Conservation (phyloP, 2,888 invertebrate genomes). For the Xanthia togata region DNA sequence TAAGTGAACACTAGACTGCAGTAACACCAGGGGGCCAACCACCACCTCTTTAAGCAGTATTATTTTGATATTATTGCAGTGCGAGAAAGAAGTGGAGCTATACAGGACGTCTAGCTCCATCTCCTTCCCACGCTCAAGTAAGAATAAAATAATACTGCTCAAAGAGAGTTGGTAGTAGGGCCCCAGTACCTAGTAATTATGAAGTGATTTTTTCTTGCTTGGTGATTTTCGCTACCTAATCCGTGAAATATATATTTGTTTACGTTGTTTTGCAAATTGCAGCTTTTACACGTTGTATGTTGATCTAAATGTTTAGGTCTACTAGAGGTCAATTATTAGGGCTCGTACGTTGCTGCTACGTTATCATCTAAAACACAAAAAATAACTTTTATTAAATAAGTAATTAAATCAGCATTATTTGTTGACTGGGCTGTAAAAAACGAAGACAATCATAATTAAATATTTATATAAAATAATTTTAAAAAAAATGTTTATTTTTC, state of each 20-base stretch:
- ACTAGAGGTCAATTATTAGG: neutral
- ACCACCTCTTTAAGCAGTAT: no score
- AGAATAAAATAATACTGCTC: no score
- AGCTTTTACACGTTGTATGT: neutral
- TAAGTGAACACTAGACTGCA: conserved; percentile 7
- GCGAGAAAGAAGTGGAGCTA: no score
- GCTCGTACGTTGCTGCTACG: neutral
- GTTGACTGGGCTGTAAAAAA: neutral
- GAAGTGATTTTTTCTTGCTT: neutral
- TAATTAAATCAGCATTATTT: neutral
- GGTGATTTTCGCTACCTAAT: neutral
- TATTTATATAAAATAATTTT: no score
- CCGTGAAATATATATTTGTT: neutral
- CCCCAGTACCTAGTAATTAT: no score
- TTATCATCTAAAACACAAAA: neutral
- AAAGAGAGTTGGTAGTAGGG: no score
- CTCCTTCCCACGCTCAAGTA: no score
- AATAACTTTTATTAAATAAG: neutral
- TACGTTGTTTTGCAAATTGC: neutral
- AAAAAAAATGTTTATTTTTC: conserved; percentile 38
- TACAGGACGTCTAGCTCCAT: no score
- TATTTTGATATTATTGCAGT: no score
- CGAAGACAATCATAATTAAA: neutral
- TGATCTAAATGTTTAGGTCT: neutral
- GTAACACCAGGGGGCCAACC: no score